phyloP scores from a whole-genome alignment of 2,888 invertebrate genomes.

The Notodonta ziczac region DNA sequence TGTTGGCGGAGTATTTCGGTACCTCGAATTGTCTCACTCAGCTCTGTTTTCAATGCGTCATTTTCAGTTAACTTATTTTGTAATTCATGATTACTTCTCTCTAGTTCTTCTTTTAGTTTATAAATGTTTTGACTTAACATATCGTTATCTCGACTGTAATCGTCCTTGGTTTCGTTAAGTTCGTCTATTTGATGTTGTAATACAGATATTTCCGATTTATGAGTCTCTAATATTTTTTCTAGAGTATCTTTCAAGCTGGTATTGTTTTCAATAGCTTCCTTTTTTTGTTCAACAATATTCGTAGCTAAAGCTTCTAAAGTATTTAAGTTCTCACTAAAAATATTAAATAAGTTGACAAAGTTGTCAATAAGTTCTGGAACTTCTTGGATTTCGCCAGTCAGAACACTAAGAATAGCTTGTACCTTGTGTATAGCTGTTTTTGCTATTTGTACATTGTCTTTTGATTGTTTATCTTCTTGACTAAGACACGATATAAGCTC shows the following conservation, averaged over 20 bases:
- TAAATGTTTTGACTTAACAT: constrained; percentile 18
- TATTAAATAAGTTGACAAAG: constrained; percentile 47
- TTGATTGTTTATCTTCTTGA: constrained; percentile 37
- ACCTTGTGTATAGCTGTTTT: constrained; percentile 47
- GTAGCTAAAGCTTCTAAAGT: constrained; percentile 48
- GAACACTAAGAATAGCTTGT: constrained; percentile 45
- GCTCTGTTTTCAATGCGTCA: constrained; percentile 16
- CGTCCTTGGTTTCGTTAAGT: constrained; percentile 19
- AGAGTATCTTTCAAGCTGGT: constrained; percentile 33
- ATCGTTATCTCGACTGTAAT: constrained; percentile 21
- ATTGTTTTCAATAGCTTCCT: constrained; percentile 28
- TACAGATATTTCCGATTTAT: constrained; percentile 30
- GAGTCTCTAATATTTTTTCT: constrained; percentile 25
- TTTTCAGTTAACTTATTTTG: constrained; percentile 16
- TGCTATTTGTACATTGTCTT: constrained; percentile 47
- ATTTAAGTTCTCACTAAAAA: constrained; percentile 47
- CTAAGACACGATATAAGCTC: constrained; percentile 44
- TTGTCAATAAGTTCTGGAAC: constrained; percentile 51
- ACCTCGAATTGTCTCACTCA: constrained; percentile 16
- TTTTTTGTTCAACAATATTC: constrained; percentile 47
- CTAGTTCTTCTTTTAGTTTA: constrained; percentile 22
- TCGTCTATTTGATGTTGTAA: constrained; percentile 31
- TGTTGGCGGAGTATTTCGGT: constrained; percentile 2
- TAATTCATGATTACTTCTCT: constrained; percentile 27
- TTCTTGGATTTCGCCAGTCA: constrained; percentile 52